phyloP scores from a whole-genome alignment of 2,113 vertebrate species.

The Bambusicola thoracicus region DNA sequence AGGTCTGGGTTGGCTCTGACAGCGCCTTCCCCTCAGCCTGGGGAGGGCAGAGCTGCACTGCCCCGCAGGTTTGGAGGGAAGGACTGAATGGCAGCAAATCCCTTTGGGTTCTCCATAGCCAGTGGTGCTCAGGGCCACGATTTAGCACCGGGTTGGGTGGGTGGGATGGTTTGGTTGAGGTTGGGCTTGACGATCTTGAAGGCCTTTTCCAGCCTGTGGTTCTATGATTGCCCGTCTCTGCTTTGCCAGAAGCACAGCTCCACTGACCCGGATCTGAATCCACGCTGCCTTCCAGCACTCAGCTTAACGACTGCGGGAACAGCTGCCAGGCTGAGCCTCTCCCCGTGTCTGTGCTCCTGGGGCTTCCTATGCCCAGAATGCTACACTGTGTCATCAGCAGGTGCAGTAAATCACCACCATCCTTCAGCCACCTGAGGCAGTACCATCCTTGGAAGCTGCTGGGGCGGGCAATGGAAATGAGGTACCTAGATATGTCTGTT shows the following conservation, averaged over 20 bases:
- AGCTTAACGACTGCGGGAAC: not conserved
- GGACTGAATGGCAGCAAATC: not conserved
- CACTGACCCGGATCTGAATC: not conserved
- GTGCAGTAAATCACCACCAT: not conserved
- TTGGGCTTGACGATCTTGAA: too few species aligned
- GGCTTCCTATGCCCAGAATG: not conserved
- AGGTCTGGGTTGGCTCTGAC: fast-evolving
- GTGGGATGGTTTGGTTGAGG: too few species aligned
- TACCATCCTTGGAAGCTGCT: slow-evolving; percentile 8
- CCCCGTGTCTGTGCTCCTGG: fast-evolving
- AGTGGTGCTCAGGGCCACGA: too few species aligned
- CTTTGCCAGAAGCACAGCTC: not conserved
- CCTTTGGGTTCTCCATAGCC: not conserved
- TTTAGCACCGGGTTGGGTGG: too few species aligned
- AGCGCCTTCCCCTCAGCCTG: not conserved
- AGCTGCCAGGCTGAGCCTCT: not conserved
- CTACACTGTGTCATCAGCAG: not conserved
- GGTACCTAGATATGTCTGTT: too few species aligned
- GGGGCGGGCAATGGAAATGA: slow-evolving; percentile 2
- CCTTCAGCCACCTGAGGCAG: slow-evolving; percentile 39
- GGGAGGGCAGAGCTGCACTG: not conserved
- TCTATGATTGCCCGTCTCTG: not conserved
- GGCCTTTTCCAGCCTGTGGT: too few species aligned
- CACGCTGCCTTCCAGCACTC: not conserved
- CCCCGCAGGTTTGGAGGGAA: not conserved